These are phyloP conservation scores for Tetraodon nigroviridis DNA, from an alignment of 2,113 vertebrate genomes.

Conservation along the genomic window DNA sequence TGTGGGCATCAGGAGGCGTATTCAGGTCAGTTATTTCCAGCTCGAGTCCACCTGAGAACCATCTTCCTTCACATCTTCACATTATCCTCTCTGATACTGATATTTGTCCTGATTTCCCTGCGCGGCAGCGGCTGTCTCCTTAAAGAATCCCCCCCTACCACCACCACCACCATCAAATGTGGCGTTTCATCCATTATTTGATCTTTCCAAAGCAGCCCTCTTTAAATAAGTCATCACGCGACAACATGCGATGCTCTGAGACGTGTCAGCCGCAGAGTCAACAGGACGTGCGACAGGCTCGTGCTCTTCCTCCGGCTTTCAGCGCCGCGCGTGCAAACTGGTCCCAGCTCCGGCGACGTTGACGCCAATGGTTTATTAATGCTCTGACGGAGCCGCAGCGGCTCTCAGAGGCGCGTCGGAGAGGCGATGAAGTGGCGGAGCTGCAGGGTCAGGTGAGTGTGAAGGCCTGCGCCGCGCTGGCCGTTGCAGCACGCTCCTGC, in stretches of 20 bases:
- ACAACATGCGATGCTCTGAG: conserved; percentile 10
- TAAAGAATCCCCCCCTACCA: background rate
- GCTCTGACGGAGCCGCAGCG: background rate
- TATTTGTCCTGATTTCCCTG: background rate
- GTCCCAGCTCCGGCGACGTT: background rate
- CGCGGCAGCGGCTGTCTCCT: background rate
- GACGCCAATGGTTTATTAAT: conserved; percentile 10
- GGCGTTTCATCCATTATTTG: background rate
- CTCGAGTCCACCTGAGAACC: conserved; percentile 36
- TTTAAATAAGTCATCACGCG: conserved; percentile 6
- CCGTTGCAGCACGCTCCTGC: conserved; percentile 7
- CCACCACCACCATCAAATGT: background rate
- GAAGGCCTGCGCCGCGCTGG: background rate
- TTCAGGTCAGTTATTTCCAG: conserved; percentile 50
- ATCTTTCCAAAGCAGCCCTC: background rate
- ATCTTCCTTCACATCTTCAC: conserved; percentile 15
- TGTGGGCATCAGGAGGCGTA: conserved; percentile 32
- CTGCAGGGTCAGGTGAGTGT: background rate
- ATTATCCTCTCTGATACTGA: background rate
- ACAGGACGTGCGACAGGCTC: background rate
- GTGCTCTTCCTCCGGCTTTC: conserved; percentile 3
- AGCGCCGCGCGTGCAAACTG: conserved; percentile 6
- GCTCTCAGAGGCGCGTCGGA: too few relatives aligned
- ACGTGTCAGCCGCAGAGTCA: conserved; percentile 2
- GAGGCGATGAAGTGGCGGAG: too few relatives aligned